A percentile compares a stretch with the other conserved stretches of the same genome.
These are phyloP conservation scores for Oxyruncus cristatus DNA, from an alignment of 2,113 vertebrate species.

Conservation along the genomic window DNA sequence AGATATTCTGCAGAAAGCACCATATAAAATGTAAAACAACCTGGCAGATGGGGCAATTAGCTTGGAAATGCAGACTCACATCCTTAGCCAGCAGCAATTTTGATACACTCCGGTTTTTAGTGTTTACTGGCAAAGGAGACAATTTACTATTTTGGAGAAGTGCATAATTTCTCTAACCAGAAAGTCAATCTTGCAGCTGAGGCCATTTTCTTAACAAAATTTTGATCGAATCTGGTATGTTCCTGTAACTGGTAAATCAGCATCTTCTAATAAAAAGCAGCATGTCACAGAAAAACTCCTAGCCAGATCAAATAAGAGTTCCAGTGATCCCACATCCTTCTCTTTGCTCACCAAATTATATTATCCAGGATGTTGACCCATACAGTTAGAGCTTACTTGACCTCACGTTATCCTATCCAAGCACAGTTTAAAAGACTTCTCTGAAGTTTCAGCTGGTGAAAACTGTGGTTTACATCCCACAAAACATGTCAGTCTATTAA, in stretches of 20 bases:
- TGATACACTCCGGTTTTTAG: background rate
- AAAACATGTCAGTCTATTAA: background rate
- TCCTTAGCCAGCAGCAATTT: background rate
- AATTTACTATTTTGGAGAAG: background rate
- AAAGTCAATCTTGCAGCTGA: background rate
- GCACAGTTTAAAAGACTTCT: background rate
- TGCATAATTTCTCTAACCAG: background rate
- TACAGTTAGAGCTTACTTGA: background rate
- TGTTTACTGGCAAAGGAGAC: background rate
- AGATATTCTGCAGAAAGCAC: background rate
- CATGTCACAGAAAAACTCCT: background rate
- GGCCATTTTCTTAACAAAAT: background rate
- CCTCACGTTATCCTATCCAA: background rate
- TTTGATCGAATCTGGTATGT: background rate
- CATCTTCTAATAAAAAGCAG: background rate
- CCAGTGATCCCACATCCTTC: background rate
- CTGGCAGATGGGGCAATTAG: background rate
- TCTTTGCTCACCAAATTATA: background rate
- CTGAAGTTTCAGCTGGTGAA: background rate
- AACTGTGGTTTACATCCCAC: background rate
- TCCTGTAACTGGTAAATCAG: background rate
- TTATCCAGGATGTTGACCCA: background rate
- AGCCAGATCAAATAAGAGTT: background rate
- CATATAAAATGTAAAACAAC: background rate
- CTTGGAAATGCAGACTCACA: background rate